Conservation (phyloP, 2,797 vertebrate genomes). For the Poeciliopsis presidionis region DNA sequence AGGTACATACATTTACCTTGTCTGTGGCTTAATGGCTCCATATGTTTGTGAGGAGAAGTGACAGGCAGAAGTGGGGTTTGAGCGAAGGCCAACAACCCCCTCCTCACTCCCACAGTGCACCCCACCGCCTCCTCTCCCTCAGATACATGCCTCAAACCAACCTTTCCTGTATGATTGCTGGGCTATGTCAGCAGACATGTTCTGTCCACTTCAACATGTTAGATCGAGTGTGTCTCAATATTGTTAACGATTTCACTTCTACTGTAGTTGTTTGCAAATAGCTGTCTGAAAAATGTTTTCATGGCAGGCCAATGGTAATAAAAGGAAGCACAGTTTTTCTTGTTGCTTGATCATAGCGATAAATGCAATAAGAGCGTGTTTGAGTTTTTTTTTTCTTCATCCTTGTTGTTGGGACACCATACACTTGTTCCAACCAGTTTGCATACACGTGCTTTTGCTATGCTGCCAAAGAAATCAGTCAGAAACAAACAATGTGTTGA, state of each 20-base stretch:
- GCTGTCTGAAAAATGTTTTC: slow-evolving; percentile 62
- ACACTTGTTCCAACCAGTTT: slow-evolving; percentile 79
- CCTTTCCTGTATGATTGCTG: slow-evolving; percentile 42
- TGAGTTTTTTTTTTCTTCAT: slow-evolving; percentile 17
- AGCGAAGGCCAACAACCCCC: slow-evolving; percentile 77
- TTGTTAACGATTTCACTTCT: slow-evolving; percentile 65
- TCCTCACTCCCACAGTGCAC: slow-evolving; percentile 43
- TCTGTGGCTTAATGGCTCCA: slow-evolving; percentile 83
- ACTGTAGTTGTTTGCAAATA: slow-evolving; percentile 61
- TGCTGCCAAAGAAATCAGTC: slow-evolving; percentile 72
- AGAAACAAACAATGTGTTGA: slow-evolving; percentile 75
- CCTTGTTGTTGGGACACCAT: slow-evolving; percentile 69
- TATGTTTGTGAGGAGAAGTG: slow-evolving; percentile 85
- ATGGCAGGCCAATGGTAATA: slow-evolving; percentile 58
- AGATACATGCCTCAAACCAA: slow-evolving; percentile 63
- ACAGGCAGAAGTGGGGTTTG: slow-evolving; percentile 84
- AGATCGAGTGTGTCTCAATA: slow-evolving; percentile 61
- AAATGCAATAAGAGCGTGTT: slow-evolving; percentile 61
- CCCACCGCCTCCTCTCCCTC: slow-evolving; percentile 51
- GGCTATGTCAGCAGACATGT: slow-evolving; percentile 63
- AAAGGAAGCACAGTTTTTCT: slow-evolving; percentile 47
- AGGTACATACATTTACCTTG: slow-evolving; percentile 83
- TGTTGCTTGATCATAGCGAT: slow-evolving; percentile 52
- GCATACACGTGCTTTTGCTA: slow-evolving; percentile 60
- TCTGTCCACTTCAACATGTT: slow-evolving; percentile 62